phyloP scores from a whole-genome alignment of 2,888 invertebrate species.

The Agriotes lineatus region DNA sequence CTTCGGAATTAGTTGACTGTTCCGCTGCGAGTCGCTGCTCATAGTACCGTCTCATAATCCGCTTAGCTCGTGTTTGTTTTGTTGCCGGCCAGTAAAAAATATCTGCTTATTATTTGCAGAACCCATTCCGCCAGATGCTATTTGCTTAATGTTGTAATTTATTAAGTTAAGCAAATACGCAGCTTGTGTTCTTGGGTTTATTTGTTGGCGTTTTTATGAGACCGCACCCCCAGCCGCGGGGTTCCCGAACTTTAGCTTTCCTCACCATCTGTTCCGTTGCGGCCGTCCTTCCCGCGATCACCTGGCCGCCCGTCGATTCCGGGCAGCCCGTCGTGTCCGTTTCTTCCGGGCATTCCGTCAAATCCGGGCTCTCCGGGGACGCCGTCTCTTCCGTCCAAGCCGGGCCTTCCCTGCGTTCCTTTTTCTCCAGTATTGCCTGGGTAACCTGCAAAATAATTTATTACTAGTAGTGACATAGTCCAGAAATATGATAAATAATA shows the following conservation, averaged over 20 bases:
- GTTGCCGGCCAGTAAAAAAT: conserved; percentile 10
- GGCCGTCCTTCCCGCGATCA: conserved; percentile 74
- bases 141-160: conserved; percentile 14
- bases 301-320: conserved; percentile 83
- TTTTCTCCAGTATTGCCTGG: conserved; percentile 65
- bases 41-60: conserved; percentile 5
- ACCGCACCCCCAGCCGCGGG: too few species aligned
- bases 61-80: conserved; percentile 19
- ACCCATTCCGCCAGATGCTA: conserved; percentile 15
- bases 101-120: conserved; percentile 9
- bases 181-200: background rate
- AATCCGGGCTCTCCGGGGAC: conserved; percentile 92
- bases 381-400: conserved; percentile 89
- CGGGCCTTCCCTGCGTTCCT: conserved; percentile 78
- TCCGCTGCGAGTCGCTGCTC: conserved; percentile 20
- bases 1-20: conserved; percentile 16
- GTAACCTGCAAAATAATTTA: background rate
- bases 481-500: too few species aligned
- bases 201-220: too few species aligned
- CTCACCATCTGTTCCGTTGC: conserved; percentile 77
- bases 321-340: conserved; percentile 82
- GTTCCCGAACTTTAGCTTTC: too few species aligned
- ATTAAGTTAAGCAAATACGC: conserved; percentile 1
- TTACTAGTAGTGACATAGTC: too few species aligned
- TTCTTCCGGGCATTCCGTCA: conserved; percentile 87